Evolutionary conservation across 2,888 invertebrate species (phyloP).

Genomic region (Leptinotarsa peninsularis): DNA sequence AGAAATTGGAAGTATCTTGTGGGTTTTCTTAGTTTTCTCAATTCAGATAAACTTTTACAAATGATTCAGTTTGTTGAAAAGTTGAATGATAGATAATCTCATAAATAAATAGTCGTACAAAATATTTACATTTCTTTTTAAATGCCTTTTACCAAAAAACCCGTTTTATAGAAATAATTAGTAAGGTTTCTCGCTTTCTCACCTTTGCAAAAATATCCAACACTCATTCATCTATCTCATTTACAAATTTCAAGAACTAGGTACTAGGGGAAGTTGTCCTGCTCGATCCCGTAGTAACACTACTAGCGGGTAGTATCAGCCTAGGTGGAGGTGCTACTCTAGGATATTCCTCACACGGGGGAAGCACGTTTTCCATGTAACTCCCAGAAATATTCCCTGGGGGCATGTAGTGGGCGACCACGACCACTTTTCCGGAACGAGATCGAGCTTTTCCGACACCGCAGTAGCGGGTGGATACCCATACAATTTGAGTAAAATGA

Average conservation of each 20-base stretch:
- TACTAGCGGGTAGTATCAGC: conserved; percentile 47
- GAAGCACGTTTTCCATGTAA: conserved; percentile 82
- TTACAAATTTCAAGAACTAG: conserved; percentile 19
- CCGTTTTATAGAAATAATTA: too few relatives aligned
- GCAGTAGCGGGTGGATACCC: conserved; percentile 80
- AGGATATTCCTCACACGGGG: conserved; percentile 71
- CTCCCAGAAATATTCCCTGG: conserved; percentile 81
- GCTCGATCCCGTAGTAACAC: conserved; percentile 53
- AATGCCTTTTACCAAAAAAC: too few relatives aligned
- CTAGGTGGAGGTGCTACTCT: conserved; percentile 46
- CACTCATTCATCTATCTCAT: not conserved
- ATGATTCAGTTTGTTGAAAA: too few relatives aligned
- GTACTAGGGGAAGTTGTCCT: conserved; percentile 42
- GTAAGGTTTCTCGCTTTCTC: not conserved
- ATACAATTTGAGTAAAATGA: conserved; percentile 89
- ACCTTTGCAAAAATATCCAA: not conserved
- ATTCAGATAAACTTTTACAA: too few relatives aligned
- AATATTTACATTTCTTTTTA: too few relatives aligned
- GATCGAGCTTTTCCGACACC: conserved; percentile 86
- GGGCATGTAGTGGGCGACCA: conserved; percentile 87
- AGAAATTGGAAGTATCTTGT: too few relatives aligned
- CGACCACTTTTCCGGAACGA: conserved; percentile 81
- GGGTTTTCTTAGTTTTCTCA: too few relatives aligned
- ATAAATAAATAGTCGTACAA: too few relatives aligned
- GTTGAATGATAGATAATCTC: too few relatives aligned